Evolutionary conservation across 2,113 vertebrate genomes (phyloP), one percentile per base, ranked within the genome.

Genomic region (Rostratula benghalensis): DNA sequence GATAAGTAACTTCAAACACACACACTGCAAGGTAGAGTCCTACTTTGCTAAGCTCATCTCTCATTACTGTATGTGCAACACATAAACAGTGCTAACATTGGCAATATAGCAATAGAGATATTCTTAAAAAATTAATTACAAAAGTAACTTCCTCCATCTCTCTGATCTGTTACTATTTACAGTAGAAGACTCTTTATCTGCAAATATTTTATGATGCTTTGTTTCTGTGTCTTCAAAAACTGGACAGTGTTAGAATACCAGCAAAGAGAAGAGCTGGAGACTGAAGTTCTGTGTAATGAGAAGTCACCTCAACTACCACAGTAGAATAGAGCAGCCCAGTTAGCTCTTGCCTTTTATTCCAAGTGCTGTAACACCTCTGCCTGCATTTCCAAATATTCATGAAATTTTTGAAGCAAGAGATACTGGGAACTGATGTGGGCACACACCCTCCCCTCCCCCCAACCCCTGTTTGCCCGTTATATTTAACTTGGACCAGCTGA

Each of bases 401-500:
- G 43, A 81, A 45, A 43, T 86, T 37, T 57, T 21, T 84, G 43
- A 93, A 80, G 85, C 46, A 46, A 69, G 28, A 83, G 35, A 64
- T 79, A 64, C 14, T 60, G 51, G 43, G 70, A 80, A 63, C 46
- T 56, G 77, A 71, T 30, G 69, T 10, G 25, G 65, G 65, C 33
- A 41, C 4, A 33, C 9, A 20, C 8, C 31, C 37, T 41, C 11
- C 10, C 28, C 22, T 7, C 48, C 23, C 53, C 18, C 21, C 68
- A 33, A 41, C 18, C n/a, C 35, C 51, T 43, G 28, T 94, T 63
- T 90, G 37, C 39, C 65, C 31, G 41, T 61, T 77, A 45, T 39
- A 81, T 89, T 81, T 83, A 78, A 87, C 87, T 60, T 35, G 39
- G 60, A 75, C 50, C 48, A 81, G 73, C 65, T 91, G 81, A 60